Percentiles rank a stretch among this genome's conserved stretches.
Conservation (phyloP, 2,113 vertebrate genomes). For the Atlantisia rogersi region DNA sequence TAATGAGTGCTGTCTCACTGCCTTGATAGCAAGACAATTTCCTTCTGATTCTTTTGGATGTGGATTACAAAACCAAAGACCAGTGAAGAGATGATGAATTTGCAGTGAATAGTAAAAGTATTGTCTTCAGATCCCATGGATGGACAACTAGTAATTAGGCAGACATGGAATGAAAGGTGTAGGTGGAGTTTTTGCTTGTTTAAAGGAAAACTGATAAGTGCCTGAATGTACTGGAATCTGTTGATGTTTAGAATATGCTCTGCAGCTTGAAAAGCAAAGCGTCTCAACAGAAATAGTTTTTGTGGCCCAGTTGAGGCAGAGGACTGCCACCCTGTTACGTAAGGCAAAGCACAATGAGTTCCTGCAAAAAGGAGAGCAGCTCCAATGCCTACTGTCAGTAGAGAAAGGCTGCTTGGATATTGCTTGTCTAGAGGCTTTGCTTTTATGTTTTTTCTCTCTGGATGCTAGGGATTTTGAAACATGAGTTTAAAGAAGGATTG, state of each 20-base stretch:
- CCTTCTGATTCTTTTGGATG: neutral
- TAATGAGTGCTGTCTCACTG: neutral
- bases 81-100: neutral
- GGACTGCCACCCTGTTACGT: neutral
- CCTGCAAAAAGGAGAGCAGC: neutral
- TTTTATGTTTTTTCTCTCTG: neutral
- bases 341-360: neutral
- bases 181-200: neutral
- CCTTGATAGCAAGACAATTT: neutral
- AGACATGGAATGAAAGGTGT: neutral
- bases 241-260: neutral
- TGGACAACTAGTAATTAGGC: neutral
- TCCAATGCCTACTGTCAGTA: neutral
- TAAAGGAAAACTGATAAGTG: neutral
- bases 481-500: neutral
- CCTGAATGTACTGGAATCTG: neutral
- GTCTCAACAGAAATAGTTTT: neutral
- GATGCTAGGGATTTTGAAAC: neutral
- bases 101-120: neutral
- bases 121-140: neutral
- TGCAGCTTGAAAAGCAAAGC: neutral
- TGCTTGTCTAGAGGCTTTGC: neutral
- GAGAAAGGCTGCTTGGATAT: neutral
- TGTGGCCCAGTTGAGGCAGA: neutral
- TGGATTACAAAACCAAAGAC: neutral